Percentiles rank a stretch among this genome's conserved stretches.
Conservation (phyloP, 2,113 vertebrate genomes). For the Lethenteron camtschaticum region DNA sequence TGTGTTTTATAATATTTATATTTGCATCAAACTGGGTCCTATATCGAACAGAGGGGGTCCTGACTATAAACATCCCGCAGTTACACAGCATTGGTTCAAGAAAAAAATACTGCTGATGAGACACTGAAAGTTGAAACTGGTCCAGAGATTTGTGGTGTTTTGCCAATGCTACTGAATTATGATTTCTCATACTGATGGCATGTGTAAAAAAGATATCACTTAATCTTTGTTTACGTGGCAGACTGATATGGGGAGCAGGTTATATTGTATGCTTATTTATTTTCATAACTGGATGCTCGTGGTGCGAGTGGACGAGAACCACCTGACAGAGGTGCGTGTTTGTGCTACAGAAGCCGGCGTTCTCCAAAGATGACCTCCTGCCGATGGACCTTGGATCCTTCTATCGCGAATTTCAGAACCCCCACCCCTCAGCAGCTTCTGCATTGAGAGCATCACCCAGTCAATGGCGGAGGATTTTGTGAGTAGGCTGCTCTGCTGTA, state of each 20-base stretch:
- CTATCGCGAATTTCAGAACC: slow-evolving; percentile 95
- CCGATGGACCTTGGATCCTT: slow-evolving; percentile 95
- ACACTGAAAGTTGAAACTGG: too few species aligned
- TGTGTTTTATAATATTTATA: too few species aligned
- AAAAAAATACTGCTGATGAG: too few species aligned
- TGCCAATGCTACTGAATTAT: not conserved
- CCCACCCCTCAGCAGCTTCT: slow-evolving; percentile 78
- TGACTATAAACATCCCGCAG: too few species aligned
- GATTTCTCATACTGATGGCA: not conserved
- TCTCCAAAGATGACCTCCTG: slow-evolving; percentile 90
- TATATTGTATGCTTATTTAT: too few species aligned
- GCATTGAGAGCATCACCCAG: slow-evolving; percentile 73
- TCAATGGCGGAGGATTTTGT: slow-evolving; percentile 98
- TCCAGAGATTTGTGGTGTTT: too few species aligned
- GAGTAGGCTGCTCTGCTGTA: slow-evolving; percentile 13
- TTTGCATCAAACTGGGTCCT: too few species aligned
- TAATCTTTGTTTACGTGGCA: not conserved
- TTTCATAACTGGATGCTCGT: too few species aligned
- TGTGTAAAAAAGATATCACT: not conserved
- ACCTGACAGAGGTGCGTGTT: not conserved
- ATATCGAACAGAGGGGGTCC: too few species aligned
- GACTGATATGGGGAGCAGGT: too few species aligned
- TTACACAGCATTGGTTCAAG: too few species aligned
- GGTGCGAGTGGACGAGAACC: too few species aligned
- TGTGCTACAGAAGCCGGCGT: slow-evolving; percentile 57